Base-by-base conservation (phyloP, 2,113 vertebrate species). In the Laticauda laticaudata region DNA sequence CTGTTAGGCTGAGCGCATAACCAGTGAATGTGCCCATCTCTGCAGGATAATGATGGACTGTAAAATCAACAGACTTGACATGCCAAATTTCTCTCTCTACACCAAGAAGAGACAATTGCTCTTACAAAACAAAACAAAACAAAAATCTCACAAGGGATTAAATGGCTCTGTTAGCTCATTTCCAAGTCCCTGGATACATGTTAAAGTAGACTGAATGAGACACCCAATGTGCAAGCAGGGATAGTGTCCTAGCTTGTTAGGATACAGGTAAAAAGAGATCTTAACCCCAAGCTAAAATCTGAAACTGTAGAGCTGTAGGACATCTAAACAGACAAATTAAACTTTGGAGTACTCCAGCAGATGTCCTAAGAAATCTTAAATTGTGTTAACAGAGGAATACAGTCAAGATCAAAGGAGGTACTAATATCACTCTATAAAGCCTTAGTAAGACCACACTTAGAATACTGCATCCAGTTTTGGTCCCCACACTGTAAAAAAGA, bases 41-140 rank as follows among this genome's bases (percentile, higher is more conserved):
- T 90, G 94, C 96, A 92, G 90, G 92, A 94, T 96, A 95, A 97
- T 94, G 96, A 93, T 94, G 93, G 90, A 90, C 94, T 93, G 94
- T 95, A 95, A 97, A 96, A 96, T 97, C 95, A 95, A 96, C 96
- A 96, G 92, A 75, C 95, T 85, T 97, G 96, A 97, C 96, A 97
- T 95, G 95, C 92, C 95, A 94, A 95, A 96, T 97, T 96, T 51
- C 48, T 94, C 97, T 96, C 96, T 86, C 88, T 86, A 96, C 93
- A 95, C 95, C 43, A 94, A 95, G 95, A 96, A 75, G 93, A 92
- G 94, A 94, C 96, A 96, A 90, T 95, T 96, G 88, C 90, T 95
- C 92, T 93, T 57, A 57, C 56, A 56, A 56, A 21, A 21, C 18
- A 57, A 57, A 93, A 92, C 96, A 93, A 51, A 96, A 93, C 96